phyloP scores from a whole-genome alignment of 2,797 vertebrate genomes.

The Acipenser oxyrinchus region DNA sequence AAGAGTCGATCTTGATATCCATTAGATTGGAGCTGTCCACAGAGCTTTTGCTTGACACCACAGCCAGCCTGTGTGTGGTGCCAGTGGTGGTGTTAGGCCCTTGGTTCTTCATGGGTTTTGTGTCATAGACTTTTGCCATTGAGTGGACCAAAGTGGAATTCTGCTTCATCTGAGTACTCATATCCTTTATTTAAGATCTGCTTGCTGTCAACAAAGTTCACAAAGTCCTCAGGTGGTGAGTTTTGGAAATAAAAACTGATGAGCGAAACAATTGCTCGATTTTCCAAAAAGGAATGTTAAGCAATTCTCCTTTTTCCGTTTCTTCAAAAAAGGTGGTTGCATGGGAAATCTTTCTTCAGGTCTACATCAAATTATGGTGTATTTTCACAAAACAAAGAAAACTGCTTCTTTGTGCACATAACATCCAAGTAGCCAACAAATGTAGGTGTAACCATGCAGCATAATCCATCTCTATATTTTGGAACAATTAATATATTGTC shows the following conservation, averaged over 20 bases:
- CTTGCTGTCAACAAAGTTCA: neutral
- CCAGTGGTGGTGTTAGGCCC: conserved; percentile 33
- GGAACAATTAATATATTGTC: neutral
- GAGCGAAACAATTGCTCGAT: neutral
- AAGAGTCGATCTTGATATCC: conserved; percentile 61
- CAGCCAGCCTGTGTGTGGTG: conserved; percentile 32
- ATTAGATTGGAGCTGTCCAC: conserved; percentile 53
- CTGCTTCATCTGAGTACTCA: conserved; percentile 10
- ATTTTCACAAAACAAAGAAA: neutral
- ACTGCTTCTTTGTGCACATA: neutral
- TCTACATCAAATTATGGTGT: too few relatives aligned
- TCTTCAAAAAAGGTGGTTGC: neutral
- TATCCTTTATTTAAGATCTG: neutral
- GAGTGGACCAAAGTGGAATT: conserved; percentile 66
- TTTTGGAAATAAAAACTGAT: neutral
- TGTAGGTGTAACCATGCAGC: neutral
- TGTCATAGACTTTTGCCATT: conserved; percentile 71
- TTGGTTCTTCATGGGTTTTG: conserved; percentile 60
- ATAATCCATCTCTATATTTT: neutral
- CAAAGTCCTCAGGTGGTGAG: neutral
- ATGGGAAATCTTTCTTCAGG: neutral
- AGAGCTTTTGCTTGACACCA: conserved; percentile 37
- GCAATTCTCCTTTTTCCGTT: neutral
- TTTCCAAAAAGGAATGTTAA: neutral
- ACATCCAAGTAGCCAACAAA: neutral